phyloP scores from a whole-genome alignment of 2,113 vertebrate species.

The Salminus brasiliensis region DNA sequence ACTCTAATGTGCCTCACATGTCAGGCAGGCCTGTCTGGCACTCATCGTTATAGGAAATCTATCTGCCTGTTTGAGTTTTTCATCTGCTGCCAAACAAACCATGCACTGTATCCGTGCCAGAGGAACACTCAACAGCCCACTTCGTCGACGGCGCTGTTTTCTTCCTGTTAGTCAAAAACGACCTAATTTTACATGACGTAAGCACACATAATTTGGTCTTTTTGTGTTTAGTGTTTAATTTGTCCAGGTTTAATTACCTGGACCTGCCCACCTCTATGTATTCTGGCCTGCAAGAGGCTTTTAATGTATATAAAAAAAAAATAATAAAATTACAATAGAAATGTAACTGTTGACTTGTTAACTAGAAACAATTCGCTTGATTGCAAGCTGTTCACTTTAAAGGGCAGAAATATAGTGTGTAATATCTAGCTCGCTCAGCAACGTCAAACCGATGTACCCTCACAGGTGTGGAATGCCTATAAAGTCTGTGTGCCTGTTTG shows the following conservation, averaged over 20 bases:
- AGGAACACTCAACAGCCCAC: slow-evolving; percentile 57
- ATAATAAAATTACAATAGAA: slow-evolving; percentile 15
- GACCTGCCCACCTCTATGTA: slow-evolving; percentile 49
- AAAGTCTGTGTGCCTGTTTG: background rate
- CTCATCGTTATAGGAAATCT: slow-evolving; percentile 71
- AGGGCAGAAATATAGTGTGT: no score
- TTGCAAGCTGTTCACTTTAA: background rate
- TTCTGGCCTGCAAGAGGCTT: slow-evolving; percentile 50
- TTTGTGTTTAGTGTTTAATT: slow-evolving; percentile 33
- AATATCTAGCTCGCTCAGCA: background rate
- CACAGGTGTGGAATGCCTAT: background rate
- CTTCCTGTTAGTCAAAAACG: slow-evolving; percentile 40
- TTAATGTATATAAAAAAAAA: slow-evolving; percentile 52
- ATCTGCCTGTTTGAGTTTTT: slow-evolving; percentile 62
- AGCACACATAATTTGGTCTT: slow-evolving; percentile 48
- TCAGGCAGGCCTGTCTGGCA: slow-evolving; percentile 69
- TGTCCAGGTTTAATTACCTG: slow-evolving; percentile 52
- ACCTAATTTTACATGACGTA: slow-evolving; percentile 50
- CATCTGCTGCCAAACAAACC: slow-evolving; percentile 71
- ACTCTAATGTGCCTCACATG: slow-evolving; percentile 68
- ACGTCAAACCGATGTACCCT: background rate
- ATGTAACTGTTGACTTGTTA: background rate
- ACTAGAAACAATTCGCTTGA: slow-evolving; percentile 13
- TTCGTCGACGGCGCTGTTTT: slow-evolving; percentile 26
- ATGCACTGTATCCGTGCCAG: slow-evolving; percentile 68